These are phyloP conservation scores for Amblyjoppa fuscipennis DNA, from an alignment of 2,888 invertebrate species.

Conservation along the genomic window DNA sequence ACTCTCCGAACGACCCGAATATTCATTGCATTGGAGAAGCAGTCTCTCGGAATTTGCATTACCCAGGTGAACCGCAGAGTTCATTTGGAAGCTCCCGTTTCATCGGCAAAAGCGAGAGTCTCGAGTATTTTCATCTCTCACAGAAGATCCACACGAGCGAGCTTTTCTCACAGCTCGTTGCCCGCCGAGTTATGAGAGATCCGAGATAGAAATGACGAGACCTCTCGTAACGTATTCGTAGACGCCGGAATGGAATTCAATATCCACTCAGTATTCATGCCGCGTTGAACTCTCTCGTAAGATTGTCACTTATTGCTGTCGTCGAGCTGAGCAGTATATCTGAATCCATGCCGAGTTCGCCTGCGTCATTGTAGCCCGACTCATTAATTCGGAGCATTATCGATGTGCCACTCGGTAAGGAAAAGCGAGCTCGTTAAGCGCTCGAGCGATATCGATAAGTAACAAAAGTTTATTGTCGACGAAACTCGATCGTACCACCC, in stretches of 20 bases:
- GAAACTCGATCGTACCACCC: background rate
- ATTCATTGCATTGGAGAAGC: background rate
- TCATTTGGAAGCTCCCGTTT: background rate
- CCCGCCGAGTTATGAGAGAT: background rate
- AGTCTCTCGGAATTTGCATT: background rate
- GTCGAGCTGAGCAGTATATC: background rate
- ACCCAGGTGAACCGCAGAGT: background rate
- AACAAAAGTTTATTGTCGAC: background rate
- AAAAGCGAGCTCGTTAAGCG: conserved; percentile 24
- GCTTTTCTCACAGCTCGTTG: conserved; percentile 2
- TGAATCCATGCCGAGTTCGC: conserved; percentile 5
- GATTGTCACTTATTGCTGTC: conserved; percentile 32
- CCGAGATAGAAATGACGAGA: conserved; percentile 32
- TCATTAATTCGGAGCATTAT: conserved; percentile 40
- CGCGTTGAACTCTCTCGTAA: conserved; percentile 45
- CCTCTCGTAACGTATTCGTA: conserved; percentile 25
- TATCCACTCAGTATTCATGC: conserved; percentile 57
- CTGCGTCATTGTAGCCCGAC: conserved; percentile 42
- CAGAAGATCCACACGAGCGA: background rate
- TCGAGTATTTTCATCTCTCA: background rate
- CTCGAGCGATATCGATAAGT: conserved; percentile 8
- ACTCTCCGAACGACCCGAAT: background rate
- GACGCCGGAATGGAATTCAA: conserved; percentile 50
- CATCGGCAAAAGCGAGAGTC: conserved; percentile 4
- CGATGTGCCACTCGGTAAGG: background rate